Evolutionary conservation across 1,140 invertebrate genomes (phyloP).

Genomic region (Harlomillsia oculata): DNA sequence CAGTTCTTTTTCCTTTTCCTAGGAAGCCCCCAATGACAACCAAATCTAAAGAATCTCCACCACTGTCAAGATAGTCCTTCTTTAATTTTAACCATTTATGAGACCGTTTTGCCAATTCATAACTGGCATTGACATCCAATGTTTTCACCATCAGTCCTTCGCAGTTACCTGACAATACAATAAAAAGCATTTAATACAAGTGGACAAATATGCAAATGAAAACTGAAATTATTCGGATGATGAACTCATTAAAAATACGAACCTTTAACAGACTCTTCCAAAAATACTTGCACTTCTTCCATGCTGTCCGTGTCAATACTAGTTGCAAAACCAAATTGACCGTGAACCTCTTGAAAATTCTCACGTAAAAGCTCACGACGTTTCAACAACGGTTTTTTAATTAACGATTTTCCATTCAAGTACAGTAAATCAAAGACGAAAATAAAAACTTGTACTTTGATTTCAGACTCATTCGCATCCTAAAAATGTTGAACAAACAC

Average conservation of each 20-base stretch:
- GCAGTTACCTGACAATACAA: conserved; percentile 63
- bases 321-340: conserved; percentile 81
- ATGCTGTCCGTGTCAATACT: conserved; percentile 70
- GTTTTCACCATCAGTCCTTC: conserved; percentile 99
- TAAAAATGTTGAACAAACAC: conserved; percentile 40
- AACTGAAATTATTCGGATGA: neutral
- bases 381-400: conserved; percentile 64
- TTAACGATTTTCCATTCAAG: conserved; percentile 80
- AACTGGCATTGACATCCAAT: conserved; percentile 80
- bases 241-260: too few species aligned
- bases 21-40: conserved; percentile 92
- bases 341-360: conserved; percentile 66
- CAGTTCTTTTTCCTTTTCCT: conserved; percentile 89
- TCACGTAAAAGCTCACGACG: conserved; percentile 64
- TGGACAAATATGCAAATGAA: too few species aligned
- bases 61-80: conserved; percentile 93
- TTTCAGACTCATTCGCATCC: conserved; percentile 77
- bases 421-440: conserved; percentile 97
- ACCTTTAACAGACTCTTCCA: conserved; percentile 92
- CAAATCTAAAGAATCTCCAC: conserved; percentile 87
- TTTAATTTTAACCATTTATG: conserved; percentile 97
- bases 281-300: conserved; percentile 87
- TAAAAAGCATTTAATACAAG: conserved; percentile 22
- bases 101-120: conserved; percentile 96
- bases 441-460: conserved; percentile 95